phyloP scores from a whole-genome alignment of 2,797 vertebrate genomes.

The Bufotes viridis region DNA sequence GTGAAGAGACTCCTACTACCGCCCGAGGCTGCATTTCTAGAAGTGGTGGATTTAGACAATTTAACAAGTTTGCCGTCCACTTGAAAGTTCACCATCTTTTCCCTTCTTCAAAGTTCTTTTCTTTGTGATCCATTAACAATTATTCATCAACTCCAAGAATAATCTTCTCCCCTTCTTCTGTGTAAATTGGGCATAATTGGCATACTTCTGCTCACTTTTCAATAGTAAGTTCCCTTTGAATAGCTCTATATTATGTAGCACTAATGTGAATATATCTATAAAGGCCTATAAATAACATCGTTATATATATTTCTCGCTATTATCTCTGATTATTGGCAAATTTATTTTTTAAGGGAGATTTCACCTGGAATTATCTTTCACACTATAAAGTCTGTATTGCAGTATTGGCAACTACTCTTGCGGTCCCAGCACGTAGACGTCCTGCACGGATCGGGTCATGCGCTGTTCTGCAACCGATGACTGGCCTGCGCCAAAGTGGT shows the following conservation, averaged over 20 bases:
- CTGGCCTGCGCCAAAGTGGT: too few species aligned
- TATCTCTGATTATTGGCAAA: background rate
- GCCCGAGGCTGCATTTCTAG: too few species aligned
- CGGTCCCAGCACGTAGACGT: background rate
- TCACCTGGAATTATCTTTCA: background rate
- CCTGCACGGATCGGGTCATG: too few species aligned
- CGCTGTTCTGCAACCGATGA: too few species aligned
- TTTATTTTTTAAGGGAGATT: background rate
- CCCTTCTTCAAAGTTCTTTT: background rate
- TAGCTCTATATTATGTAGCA: background rate
- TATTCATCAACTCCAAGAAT: background rate
- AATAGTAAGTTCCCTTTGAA: background rate
- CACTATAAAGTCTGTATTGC: background rate
- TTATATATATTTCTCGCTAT: background rate
- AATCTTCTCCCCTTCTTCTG: background rate
- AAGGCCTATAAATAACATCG: background rate
- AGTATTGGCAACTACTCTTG: background rate
- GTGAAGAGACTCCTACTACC: too few species aligned
- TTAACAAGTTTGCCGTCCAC: background rate
- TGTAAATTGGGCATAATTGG: background rate
- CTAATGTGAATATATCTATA: background rate
- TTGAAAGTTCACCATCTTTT: background rate
- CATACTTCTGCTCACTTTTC: background rate
- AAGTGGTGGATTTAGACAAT: background rate
- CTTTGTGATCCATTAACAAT: background rate